phyloP scores from a whole-genome alignment of 2,888 invertebrate genomes.

The Carterocephalus palaemon region DNA sequence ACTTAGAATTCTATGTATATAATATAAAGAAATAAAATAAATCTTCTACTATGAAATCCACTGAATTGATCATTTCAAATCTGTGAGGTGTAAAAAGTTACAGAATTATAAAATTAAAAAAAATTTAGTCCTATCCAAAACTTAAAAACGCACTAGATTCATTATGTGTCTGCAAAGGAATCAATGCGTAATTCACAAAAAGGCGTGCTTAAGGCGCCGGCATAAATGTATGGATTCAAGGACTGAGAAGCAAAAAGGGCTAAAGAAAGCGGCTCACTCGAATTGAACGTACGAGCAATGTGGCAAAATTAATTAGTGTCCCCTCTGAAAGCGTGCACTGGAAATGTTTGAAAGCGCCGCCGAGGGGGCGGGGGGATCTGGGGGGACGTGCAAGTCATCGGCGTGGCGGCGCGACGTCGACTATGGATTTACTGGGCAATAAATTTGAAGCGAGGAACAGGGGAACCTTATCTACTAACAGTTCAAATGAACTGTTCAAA shows the following conservation, averaged over 20 bases:
- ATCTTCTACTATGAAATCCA: no score
- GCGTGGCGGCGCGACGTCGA: conserved; percentile 37
- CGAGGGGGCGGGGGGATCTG: conserved; percentile 28
- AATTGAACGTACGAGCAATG: conserved; percentile 57
- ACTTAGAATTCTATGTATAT: no score
- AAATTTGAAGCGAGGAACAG: conserved; percentile 63
- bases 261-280: conserved; percentile 50
- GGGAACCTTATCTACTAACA: conserved; percentile 64
- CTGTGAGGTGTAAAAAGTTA: no score
- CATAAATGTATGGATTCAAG: conserved; percentile 30
- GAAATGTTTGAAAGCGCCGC: conserved; percentile 60
- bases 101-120: no score
- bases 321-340: conserved; percentile 50
- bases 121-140: no score
- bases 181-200: conserved; percentile 1
- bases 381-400: conserved; percentile 64
- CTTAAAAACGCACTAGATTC: not conserved
- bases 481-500: conserved; percentile 67
- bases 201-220: conserved; percentile 1
- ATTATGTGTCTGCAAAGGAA: not conserved
- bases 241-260: conserved; percentile 43
- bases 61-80: no score
- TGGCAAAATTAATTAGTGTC: conserved; percentile 72
- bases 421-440: conserved; percentile 65
- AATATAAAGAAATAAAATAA: no score